Percentiles rank a stretch among this genome's conserved stretches.
phyloP scores from a whole-genome alignment of 35 echinoderm and acorn worm genomes.

The Anneissia japonica region DNA sequence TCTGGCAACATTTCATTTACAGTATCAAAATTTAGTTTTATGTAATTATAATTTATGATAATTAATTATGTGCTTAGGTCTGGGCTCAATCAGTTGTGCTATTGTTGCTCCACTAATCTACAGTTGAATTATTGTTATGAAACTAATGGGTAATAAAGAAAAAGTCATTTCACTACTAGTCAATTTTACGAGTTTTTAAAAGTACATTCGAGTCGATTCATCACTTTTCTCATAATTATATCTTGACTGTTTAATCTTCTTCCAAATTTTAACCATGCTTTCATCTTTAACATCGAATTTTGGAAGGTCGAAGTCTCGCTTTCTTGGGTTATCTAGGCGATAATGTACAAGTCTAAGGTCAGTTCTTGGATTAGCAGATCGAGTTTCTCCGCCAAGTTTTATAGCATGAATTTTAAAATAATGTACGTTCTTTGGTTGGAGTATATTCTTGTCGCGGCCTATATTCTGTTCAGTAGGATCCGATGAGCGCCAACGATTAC shows the following conservation, averaged over 20 bases:
- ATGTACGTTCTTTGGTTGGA: conserved; percentile 55
- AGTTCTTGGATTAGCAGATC: conserved; percentile 51
- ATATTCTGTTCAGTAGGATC: conserved; percentile 59
- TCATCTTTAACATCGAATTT: conserved; percentile 48
- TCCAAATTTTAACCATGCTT: conserved; percentile 70
- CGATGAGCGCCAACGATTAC: conserved; percentile 68
- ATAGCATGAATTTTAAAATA: conserved; percentile 93
- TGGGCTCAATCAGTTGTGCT: too few species aligned
- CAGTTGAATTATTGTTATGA: too few species aligned
- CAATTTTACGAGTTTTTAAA: too few species aligned
- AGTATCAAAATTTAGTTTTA: too few species aligned
- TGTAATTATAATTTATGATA: too few species aligned
- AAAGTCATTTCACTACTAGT: too few species aligned
- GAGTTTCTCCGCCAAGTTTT: conserved; percentile 75
- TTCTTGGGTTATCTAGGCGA: conserved; percentile 69
- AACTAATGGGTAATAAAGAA: too few species aligned
- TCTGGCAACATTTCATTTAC: too few species aligned
- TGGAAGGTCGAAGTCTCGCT: conserved; percentile 65
- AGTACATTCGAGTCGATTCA: too few species aligned
- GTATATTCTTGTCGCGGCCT: conserved; percentile 74
- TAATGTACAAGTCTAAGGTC: conserved; percentile 85
- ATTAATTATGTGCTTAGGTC: too few species aligned
- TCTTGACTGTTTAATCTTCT: conserved; percentile 29
- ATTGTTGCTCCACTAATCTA: too few species aligned
- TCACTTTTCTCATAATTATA: too few species aligned